Evolutionary conservation across 2,113 vertebrate species (phyloP).

Genomic region (Hiodon tergisus): DNA sequence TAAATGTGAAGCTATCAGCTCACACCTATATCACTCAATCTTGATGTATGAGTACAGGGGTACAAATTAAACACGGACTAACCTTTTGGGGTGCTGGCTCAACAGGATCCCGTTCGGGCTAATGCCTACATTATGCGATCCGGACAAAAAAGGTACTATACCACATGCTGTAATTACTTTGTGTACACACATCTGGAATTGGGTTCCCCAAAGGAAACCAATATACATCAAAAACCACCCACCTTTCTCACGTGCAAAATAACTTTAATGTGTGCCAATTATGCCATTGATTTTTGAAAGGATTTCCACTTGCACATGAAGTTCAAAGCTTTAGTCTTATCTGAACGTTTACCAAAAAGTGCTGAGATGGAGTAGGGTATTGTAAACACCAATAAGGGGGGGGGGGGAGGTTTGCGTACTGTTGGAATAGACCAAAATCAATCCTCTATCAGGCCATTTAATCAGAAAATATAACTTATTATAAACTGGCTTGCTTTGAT

Average conservation of each 20-base stretch:
- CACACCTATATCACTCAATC: constrained; percentile 65
- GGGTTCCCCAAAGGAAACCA: constrained; percentile 52
- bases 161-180: constrained; percentile 62
- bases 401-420: neutral
- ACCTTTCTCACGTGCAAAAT: constrained; percentile 44
- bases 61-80: constrained; percentile 63
- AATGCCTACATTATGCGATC: constrained; percentile 53
- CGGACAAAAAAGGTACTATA: constrained; percentile 68
- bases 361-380: no score
- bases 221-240: constrained; percentile 43
- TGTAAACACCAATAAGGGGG: no score
- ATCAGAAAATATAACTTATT: neutral
- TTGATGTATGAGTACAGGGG: constrained; percentile 69
- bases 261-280: constrained; percentile 37
- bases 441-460: neutral
- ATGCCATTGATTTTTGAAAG: constrained; percentile 30
- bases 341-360: neutral
- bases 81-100: constrained; percentile 58
- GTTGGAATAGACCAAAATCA: neutral
- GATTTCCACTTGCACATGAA: neutral
- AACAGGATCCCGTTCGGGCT: constrained; percentile 62
- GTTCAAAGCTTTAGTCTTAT: neutral
- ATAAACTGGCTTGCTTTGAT: neutral
- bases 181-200: constrained; percentile 71
- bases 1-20: constrained; percentile 62